Evolutionary conservation across 2,888 invertebrate species (phyloP).

Genomic region (Stenotaenia linearis): DNA sequence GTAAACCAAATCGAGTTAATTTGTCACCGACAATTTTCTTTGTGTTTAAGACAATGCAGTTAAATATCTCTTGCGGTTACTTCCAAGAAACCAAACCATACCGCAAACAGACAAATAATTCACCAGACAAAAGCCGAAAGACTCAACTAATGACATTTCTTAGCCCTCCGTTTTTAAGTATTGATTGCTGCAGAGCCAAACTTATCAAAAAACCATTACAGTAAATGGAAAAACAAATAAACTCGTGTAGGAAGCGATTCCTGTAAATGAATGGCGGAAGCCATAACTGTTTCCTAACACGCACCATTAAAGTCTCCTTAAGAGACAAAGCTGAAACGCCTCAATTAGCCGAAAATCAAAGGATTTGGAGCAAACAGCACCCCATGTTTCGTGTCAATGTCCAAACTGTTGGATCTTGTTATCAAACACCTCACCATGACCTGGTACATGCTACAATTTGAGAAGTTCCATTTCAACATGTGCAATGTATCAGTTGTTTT

Average conservation of each 20-base stretch:
- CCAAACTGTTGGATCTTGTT: background rate
- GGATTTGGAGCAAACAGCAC: no score
- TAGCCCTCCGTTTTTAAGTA: no score
- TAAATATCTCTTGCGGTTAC: background rate
- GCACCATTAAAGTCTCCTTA: background rate
- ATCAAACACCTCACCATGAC: background rate
- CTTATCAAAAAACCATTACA: background rate
- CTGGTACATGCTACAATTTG: background rate
- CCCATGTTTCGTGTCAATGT: background rate
- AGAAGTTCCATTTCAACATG: background rate
- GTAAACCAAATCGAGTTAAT: background rate
- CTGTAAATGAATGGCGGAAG: background rate
- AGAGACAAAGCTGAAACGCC: no score
- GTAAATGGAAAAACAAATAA: background rate
- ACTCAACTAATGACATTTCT: background rate
- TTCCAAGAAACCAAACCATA: background rate
- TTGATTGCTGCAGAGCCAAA: background rate
- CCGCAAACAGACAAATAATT: background rate
- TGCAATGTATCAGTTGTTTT: background rate
- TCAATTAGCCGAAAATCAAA: no score
- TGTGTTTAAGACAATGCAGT: background rate
- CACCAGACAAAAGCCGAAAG: background rate
- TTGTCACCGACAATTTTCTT: background rate
- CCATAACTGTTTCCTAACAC: background rate
- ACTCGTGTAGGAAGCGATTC: background rate